Evolutionary conservation across 2,113 vertebrate species (phyloP), one percentile per base, ranked within the genome.

Genomic region (Seriola rivoliana): DNA sequence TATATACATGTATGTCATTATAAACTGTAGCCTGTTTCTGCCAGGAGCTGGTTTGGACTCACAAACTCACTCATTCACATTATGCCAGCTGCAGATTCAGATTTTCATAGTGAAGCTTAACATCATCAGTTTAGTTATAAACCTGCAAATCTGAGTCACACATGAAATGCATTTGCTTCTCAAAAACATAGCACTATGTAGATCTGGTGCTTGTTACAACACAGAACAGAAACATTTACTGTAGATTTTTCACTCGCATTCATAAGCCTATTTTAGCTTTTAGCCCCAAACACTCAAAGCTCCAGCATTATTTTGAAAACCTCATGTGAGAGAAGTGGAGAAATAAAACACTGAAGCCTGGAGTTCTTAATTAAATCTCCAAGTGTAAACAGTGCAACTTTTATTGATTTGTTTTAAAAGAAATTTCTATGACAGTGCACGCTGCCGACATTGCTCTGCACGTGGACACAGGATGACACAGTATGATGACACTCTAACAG

Each of bases 341-440:
- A 52, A 77, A 80, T 19, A 75, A 83, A n/a, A 88, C 9, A 50
- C 65, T 2, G 4, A 19, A 70, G 40, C 38, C 54, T 2, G 17
- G 11, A 8, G 32, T 29, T 84, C 40, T 72, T 65, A 60, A 48
- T 52, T 69, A 73, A 82, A 81, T 79, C 55, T 87, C 69, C 54
- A 75, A 68, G 86, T 93, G 90, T 93, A 92, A 91, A 93, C 91
- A 94, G 92, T 93, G 92, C 89, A 93, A 92, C 89, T 74, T 93
- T 94, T 92, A 92, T 92, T 93, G 88, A 93, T 90, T 90, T 82
- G 25, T 65, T 89, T 85, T 75, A 38, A 83, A 88, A 89, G 75
- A 50, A 71, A 63, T 72, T 63, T 82, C 46, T 76, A 58, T 80
- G 82, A 87, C 85, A 66, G 71, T 85, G 80, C 44, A 69, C 48